A percentile compares a stretch with the other conserved stretches of the same genome.
These are phyloP conservation scores for Ophonus ardosiacus DNA, from an alignment of 2,888 invertebrate genomes.

Conservation along the genomic window DNA sequence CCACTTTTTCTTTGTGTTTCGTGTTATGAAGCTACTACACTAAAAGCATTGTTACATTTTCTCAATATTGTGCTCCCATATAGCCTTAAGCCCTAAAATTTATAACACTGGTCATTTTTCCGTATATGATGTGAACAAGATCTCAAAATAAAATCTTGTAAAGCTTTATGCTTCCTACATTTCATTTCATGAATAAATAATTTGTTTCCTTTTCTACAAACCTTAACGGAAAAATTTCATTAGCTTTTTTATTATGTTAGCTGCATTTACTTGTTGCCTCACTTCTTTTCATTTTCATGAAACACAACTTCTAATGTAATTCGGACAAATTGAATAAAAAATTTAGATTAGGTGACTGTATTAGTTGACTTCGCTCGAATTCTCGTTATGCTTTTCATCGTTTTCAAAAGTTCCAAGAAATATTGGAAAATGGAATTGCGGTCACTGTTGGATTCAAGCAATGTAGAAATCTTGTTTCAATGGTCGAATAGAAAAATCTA, in stretches of 20 bases:
- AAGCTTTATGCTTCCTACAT: background rate
- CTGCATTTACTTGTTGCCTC: background rate
- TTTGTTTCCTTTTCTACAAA: background rate
- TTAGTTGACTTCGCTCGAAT: too few species aligned
- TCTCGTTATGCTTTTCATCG: too few species aligned
- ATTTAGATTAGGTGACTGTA: background rate
- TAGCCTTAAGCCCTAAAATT: background rate
- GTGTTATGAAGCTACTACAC: background rate
- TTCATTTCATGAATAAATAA: background rate
- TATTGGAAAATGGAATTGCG: too few species aligned
- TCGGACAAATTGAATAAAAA: background rate
- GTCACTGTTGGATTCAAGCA: too few species aligned
- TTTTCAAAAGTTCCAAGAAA: too few species aligned
- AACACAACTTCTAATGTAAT: background rate
- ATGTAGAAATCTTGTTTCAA: too few species aligned
- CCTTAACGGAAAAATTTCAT: background rate
- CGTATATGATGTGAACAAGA: background rate
- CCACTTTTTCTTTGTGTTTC: background rate
- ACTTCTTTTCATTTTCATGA: background rate
- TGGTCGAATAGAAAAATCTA: too few species aligned
- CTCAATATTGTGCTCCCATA: background rate
- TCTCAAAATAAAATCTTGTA: background rate
- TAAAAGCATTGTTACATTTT: background rate
- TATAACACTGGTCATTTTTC: background rate
- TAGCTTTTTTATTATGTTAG: background rate